Conservation (phyloP, 2,797 vertebrate genomes). For the Geotrypetes seraphini region DNA sequence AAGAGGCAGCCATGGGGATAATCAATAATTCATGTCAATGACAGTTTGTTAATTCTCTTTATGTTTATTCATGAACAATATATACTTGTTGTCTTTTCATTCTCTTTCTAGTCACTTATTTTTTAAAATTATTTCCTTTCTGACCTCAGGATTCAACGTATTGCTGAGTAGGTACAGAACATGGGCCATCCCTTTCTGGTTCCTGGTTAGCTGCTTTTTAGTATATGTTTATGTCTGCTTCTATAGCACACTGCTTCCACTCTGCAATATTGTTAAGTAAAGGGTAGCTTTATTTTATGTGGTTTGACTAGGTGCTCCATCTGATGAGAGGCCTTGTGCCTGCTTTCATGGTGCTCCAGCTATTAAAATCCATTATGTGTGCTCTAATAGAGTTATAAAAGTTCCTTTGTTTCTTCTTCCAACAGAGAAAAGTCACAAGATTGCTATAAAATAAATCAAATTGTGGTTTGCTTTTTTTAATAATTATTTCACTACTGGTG, state of each 20-base stretch:
- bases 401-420: too few relatives aligned
- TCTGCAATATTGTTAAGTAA: conserved; percentile 18
- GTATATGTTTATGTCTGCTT: conserved; percentile 21
- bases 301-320: not conserved
- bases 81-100: too few relatives aligned
- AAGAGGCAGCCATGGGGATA: too few relatives aligned
- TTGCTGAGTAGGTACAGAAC: not conserved
- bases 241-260: conserved; percentile 18
- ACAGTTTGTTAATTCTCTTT: conserved; percentile 18
- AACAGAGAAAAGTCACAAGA: too few relatives aligned
- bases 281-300: conserved; percentile 24
- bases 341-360: not conserved
- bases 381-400: not conserved
- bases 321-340: conserved; percentile 13
- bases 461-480: too few relatives aligned
- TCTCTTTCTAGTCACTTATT: not conserved
- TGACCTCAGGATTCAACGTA: conserved; percentile 4
- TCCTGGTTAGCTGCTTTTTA: conserved; percentile 27
- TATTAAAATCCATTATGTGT: too few relatives aligned
- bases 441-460: too few relatives aligned
- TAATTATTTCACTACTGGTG: too few relatives aligned
- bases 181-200: conserved; percentile 20
- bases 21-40: too few relatives aligned
- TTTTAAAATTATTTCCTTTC: conserved; percentile 14
- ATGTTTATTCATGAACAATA: conserved; percentile 15